phyloP scores from a whole-genome alignment of 1,140 invertebrate species.

The Zaprionus capensis region DNA sequence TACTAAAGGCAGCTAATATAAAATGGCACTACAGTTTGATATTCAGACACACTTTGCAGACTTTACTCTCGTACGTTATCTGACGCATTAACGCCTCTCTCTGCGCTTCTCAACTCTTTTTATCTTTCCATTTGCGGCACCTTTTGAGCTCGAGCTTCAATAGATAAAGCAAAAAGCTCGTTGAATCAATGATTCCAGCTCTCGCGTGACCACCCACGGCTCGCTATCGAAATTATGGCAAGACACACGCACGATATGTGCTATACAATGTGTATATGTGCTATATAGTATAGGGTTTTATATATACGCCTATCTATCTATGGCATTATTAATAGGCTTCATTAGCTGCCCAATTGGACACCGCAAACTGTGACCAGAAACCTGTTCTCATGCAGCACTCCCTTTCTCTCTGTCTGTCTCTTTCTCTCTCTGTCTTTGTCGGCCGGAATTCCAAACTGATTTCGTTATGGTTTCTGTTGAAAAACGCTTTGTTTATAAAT shows the following conservation, averaged over 20 bases:
- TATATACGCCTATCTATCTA: conserved; percentile 23
- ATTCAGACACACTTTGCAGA: background rate
- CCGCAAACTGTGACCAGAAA: conserved; percentile 31
- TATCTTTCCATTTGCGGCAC: conserved; percentile 33
- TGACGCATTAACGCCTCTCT: conserved; percentile 8
- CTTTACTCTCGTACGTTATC: background rate
- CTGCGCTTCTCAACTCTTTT: conserved; percentile 1
- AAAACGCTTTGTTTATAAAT: conserved; percentile 58
- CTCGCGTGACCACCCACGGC: conserved; percentile 34
- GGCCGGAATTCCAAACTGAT: conserved; percentile 25
- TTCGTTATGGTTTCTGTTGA: conserved; percentile 54
- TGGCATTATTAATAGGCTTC: conserved; percentile 50
- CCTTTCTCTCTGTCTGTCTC: background rate
- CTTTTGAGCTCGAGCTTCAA: conserved; percentile 18
- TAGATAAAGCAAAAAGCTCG: conserved; percentile 7
- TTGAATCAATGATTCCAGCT: background rate
- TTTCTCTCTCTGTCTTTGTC: background rate
- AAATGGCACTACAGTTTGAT: background rate
- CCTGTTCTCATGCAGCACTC: conserved; percentile 17
- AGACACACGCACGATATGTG: conserved; percentile 14
- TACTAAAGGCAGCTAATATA: background rate
- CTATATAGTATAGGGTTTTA: background rate
- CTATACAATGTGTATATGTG: background rate
- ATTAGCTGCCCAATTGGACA: conserved; percentile 40
- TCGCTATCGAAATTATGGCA: conserved; percentile 32